Conservation (phyloP, 2,113 vertebrate species). For the Scytalopus superciliaris region DNA sequence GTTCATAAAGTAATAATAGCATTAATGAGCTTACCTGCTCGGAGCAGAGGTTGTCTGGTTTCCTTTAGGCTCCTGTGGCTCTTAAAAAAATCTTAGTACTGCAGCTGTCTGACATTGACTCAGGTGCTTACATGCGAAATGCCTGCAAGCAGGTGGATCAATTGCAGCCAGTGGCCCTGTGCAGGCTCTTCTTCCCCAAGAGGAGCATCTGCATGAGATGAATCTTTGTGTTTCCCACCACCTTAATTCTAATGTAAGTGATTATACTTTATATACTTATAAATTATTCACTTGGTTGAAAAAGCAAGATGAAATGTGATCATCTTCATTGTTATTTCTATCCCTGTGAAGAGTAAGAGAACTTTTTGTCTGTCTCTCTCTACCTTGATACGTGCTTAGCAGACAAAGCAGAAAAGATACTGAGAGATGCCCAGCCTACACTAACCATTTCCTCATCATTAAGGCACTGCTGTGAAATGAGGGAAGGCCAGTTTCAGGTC, state of each 20-base stretch:
- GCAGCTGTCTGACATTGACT: neutral
- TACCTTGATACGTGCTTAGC: neutral
- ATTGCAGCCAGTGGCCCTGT: neutral
- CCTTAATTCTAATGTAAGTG: neutral
- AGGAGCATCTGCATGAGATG: neutral
- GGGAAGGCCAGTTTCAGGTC: neutral
- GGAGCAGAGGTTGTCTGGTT: neutral
- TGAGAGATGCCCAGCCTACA: neutral
- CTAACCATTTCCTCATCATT: neutral
- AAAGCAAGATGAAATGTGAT: neutral
- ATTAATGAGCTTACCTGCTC: neutral
- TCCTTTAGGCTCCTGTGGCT: neutral
- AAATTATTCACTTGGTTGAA: neutral
- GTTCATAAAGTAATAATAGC: neutral
- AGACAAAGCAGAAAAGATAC: neutral
- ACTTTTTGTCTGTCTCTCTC: neutral
- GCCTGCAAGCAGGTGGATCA: neutral
- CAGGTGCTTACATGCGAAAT: neutral
- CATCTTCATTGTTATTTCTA: neutral
- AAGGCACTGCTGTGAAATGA: neutral
- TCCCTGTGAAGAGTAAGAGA: neutral
- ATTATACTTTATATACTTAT: neutral
- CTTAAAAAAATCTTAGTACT: neutral
- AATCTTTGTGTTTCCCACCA: neutral
- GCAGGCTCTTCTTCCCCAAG: rapidly evolving